Evolutionary conservation across 2,113 vertebrate species (phyloP).

Genomic region (Guaruba guarouba): DNA sequence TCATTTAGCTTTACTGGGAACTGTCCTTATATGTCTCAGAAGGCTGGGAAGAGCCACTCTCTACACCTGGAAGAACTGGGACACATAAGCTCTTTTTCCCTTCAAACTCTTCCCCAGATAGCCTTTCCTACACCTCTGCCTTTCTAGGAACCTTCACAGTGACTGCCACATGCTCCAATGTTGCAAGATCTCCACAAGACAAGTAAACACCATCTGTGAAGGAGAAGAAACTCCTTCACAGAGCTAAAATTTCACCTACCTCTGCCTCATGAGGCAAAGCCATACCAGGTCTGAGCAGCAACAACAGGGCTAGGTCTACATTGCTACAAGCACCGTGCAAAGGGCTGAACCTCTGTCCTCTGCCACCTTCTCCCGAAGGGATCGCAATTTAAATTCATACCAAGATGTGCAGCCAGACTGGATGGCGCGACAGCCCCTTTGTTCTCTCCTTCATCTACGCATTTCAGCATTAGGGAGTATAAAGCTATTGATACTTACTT

Average conservation of each 20-base stretch:
- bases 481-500: conserved; percentile 83
- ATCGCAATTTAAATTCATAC: background rate
- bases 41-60: background rate
- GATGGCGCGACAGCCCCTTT: background rate
- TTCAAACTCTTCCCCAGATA: background rate
- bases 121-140: background rate
- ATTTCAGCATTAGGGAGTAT: background rate
- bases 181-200: background rate
- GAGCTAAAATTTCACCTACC: background rate
- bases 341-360: background rate
- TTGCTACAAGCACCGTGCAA: background rate
- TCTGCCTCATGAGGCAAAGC: background rate
- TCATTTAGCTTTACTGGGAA: background rate
- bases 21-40: background rate
- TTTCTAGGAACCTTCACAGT: background rate
- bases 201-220: background rate
- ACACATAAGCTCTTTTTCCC: background rate
- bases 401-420: background rate
- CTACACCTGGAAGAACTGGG: background rate
- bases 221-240: background rate
- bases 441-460: background rate
- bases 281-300: background rate
- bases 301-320: background rate
- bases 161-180: background rate
- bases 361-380: background rate